phyloP scores from a whole-genome alignment of 1,140 invertebrate species.

The Dryas iulia region DNA sequence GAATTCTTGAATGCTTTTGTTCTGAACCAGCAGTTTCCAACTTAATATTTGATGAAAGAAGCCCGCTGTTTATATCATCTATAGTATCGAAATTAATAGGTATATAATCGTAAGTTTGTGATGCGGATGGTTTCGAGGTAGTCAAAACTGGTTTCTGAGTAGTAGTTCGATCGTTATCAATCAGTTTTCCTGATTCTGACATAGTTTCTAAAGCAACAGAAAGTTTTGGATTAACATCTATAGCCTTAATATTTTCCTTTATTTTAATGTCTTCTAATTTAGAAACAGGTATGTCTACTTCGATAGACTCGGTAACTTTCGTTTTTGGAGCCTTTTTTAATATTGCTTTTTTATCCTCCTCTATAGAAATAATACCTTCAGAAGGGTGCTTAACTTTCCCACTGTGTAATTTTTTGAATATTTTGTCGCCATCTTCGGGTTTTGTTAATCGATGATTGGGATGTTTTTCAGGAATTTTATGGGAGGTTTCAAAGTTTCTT shows the following conservation, averaged over 20 bases:
- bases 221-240: constrained; percentile 71
- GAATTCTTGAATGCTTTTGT: constrained; percentile 83
- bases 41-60: constrained; percentile 72
- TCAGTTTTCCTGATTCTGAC: constrained; percentile 74
- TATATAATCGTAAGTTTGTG: constrained; percentile 69
- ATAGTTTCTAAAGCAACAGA: constrained; percentile 74
- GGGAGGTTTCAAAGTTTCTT: constrained; percentile 73
- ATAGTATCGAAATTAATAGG: constrained; percentile 76
- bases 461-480: constrained; percentile 77
- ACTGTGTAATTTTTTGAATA: constrained; percentile 58
- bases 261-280: constrained; percentile 77
- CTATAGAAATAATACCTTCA: constrained; percentile 74
- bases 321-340: constrained; percentile 66
- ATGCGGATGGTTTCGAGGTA: constrained; percentile 53
- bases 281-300: constrained; percentile 73
- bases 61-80: constrained; percentile 74
- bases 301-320: constrained; percentile 68
- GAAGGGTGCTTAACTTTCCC: constrained; percentile 56
- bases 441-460: constrained; percentile 57
- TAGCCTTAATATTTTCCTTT: constrained; percentile 56
- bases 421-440: constrained; percentile 54
- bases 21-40: constrained; percentile 76
- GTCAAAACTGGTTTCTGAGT: constrained; percentile 77
- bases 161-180: constrained; percentile 56
- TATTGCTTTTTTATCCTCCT: constrained; percentile 68